Base-by-base conservation (phyloP, 2,888 invertebrate species). In the Xylophagus ater region DNA sequence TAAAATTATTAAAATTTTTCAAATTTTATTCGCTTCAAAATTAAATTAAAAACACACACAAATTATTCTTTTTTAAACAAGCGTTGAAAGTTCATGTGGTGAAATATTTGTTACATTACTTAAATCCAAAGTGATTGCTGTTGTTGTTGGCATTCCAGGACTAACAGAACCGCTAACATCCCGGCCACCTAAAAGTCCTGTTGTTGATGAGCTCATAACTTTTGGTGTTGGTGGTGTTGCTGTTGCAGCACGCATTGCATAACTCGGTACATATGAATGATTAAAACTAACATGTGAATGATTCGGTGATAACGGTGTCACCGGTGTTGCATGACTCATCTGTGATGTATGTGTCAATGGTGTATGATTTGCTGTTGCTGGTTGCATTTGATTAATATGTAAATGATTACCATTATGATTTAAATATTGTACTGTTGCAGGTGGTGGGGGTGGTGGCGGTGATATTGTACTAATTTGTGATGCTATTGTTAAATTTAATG, bases 11-110 rank as follows among this genome's bases (percentile, higher is more conserved):
- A 10, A 7, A 28, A n/a, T 13, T 31, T n/a, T n/a, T n/a, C n/a
- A n/a, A n/a, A n/a, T n/a, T n/a, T n/a, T n/a, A n/a, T n/a, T n/a
- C n/a, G n/a, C n/a, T n/a, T n/a, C n/a, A n/a, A n/a, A n/a, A n/a
- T 6, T 23, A 23, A 23, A 23, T 10, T 23, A 6, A 23, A 23
- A 23, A 23, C 6, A 23, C 6, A 23, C 6, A 10, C 6, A 8
- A 10, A 8, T 23, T 23, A 8, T 23, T 23, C 10, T 23, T 23
- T 8, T 23, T 46, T 63, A 79, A 39, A 79, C 79, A 51, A 79
- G 66, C n/a, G 79, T 79, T 20, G 78, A 78, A 34, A 79, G 62
- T 58, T 79, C 79, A 50, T 78, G 78, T 26, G 77, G 73, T 31
- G 76, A 76, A 12, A 71, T 74, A 42, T 70, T 71, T n/a, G 75